Conservation (phyloP, 2,113 vertebrate genomes). For the Muscicapa adusta region DNA sequence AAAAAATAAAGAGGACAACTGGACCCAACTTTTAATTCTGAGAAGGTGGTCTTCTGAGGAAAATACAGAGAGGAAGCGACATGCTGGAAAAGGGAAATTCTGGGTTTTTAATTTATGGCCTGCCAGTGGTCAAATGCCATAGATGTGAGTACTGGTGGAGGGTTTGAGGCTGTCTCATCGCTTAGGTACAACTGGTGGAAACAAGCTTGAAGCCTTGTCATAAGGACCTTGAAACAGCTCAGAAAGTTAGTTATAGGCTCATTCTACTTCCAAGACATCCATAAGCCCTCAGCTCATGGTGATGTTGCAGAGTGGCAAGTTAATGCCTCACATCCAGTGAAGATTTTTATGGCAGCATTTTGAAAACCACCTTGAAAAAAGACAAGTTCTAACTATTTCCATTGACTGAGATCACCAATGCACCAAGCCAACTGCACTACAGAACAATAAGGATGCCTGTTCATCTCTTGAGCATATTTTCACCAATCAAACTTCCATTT, state of each 20-base stretch:
- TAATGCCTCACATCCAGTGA: not conserved
- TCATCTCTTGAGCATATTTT: slow-evolving; percentile 39
- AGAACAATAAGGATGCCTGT: not conserved
- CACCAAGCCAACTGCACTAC: not conserved
- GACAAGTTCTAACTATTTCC: not conserved
- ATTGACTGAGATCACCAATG: slow-evolving; percentile 23
- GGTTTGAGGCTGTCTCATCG: not conserved
- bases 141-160: not conserved
- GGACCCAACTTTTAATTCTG: not conserved
- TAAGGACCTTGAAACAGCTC: not conserved
- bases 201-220: not conserved
- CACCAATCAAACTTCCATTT: slow-evolving; percentile 31
- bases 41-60: not conserved
- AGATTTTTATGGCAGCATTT: not conserved
- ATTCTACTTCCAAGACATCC: not conserved
- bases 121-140: not conserved
- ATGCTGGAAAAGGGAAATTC: not conserved
- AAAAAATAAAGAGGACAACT: not conserved
- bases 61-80: not conserved
- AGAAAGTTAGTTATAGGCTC: not conserved
- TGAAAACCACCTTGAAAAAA: not conserved
- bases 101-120: not conserved
- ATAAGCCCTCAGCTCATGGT: not conserved
- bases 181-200: not conserved
- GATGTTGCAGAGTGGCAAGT: fast-evolving